Evolutionary conservation across 2,888 invertebrate genomes (phyloP).

Genomic region (Sipha maydis): DNA sequence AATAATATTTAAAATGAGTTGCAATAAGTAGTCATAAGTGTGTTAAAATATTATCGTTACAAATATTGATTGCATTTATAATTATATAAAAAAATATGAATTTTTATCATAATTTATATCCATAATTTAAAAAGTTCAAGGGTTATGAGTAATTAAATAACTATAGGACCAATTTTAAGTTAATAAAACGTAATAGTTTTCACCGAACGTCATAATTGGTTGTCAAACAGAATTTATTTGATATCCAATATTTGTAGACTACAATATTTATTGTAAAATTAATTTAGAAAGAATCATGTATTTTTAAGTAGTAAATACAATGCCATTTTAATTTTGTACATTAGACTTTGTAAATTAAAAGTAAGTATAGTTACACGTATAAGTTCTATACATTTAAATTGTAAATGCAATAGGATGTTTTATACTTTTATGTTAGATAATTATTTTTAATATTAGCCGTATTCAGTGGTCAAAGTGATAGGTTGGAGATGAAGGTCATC

Average conservation of each 20-base stretch:
- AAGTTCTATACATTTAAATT: too few species aligned
- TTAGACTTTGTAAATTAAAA: too few species aligned
- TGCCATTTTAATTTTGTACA: neutral
- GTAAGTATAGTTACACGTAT: too few species aligned
- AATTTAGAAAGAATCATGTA: neutral
- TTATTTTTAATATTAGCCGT: too few species aligned
- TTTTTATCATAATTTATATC: neutral
- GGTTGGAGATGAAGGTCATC: too few species aligned
- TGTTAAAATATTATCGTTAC: neutral
- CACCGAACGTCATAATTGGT: neutral
- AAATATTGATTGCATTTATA: neutral
- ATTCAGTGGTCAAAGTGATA: too few species aligned
- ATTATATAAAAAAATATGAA: neutral
- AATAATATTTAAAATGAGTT: too few species aligned
- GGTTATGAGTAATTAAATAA: neutral
- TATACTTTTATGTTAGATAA: too few species aligned
- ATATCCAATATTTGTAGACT: neutral
- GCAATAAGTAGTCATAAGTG: too few species aligned
- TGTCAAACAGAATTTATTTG: neutral
- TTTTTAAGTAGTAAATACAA: neutral
- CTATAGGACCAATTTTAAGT: neutral
- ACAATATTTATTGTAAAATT: neutral
- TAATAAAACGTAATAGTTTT: neutral
- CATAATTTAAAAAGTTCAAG: neutral
- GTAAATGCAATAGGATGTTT: too few species aligned